A percentile compares a stretch with the other conserved stretches of the same genome.
Evolutionary conservation across 2,797 vertebrate species (phyloP).

Genomic region (Cryptoprocta ferox): DNA sequence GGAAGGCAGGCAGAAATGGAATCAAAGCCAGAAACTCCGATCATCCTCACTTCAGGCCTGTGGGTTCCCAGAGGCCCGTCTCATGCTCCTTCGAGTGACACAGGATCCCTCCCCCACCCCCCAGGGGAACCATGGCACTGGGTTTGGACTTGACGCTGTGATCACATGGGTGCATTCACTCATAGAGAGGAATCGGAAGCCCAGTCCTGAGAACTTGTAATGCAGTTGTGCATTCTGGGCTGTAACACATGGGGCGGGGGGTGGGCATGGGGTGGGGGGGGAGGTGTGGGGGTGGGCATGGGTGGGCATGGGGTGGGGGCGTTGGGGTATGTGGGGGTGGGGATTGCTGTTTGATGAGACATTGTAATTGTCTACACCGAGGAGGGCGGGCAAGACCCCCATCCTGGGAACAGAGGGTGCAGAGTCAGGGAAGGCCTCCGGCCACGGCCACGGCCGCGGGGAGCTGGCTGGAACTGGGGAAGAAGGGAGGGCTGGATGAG

Average conservation of each 20-base stretch:
- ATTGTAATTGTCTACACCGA: neutral
- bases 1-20: neutral
- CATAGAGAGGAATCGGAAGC: neutral
- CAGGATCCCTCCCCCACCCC: neutral
- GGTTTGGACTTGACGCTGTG: neutral
- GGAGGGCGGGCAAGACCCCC: neutral
- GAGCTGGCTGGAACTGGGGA: neutral
- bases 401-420: neutral
- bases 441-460: no score
- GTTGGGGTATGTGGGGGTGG: neutral
- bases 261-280: no score
- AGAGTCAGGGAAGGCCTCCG: neutral
- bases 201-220: neutral
- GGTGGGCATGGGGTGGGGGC: fast-evolving
- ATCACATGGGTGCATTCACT: neutral
- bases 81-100: neutral
- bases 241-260: fast-evolving
- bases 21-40: neutral
- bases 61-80: neutral
- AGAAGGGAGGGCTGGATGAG: neutral
- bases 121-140: neutral
- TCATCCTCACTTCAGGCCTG: neutral
- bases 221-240: neutral
- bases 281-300: no score
- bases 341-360: neutral